Percentiles rank a stretch among this genome's conserved stretches.
Evolutionary conservation across 2,113 vertebrate genomes (phyloP).

Genomic region (Gorsachius goisagi): DNA sequence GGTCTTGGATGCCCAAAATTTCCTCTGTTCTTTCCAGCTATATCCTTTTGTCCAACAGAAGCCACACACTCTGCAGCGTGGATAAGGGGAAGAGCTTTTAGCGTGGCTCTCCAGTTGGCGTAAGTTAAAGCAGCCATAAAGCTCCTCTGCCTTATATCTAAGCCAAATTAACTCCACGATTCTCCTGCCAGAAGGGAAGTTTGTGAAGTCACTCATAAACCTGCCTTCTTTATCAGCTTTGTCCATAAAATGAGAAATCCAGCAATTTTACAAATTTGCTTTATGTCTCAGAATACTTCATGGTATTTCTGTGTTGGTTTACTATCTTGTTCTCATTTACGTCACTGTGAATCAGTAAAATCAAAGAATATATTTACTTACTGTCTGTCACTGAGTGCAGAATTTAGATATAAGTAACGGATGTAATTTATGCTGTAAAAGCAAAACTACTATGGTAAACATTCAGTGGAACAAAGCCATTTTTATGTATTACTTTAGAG

Average conservation of each 20-base stretch:
- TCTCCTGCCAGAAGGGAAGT: background rate
- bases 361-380: background rate
- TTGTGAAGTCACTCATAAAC: background rate
- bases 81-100: background rate
- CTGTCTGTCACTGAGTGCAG: too few species aligned
- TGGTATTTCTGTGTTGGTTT: background rate
- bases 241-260: background rate
- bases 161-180: background rate
- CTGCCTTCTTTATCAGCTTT: background rate
- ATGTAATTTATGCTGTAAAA: fast-evolving
- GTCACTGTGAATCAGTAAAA: background rate
- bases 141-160: background rate
- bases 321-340: background rate
- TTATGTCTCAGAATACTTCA: background rate
- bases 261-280: background rate
- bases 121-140: background rate
- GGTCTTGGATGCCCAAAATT: background rate
- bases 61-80: background rate
- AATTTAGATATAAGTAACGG: background rate
- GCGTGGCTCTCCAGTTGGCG: background rate
- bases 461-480: background rate
- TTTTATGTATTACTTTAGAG: background rate
- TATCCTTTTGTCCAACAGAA: background rate
- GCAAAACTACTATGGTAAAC: background rate
- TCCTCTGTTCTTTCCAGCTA: background rate